A percentile compares a stretch with the other conserved stretches of the same genome.
Conservation (phyloP, 2,113 vertebrate genomes). For the Pipra filicauda region DNA sequence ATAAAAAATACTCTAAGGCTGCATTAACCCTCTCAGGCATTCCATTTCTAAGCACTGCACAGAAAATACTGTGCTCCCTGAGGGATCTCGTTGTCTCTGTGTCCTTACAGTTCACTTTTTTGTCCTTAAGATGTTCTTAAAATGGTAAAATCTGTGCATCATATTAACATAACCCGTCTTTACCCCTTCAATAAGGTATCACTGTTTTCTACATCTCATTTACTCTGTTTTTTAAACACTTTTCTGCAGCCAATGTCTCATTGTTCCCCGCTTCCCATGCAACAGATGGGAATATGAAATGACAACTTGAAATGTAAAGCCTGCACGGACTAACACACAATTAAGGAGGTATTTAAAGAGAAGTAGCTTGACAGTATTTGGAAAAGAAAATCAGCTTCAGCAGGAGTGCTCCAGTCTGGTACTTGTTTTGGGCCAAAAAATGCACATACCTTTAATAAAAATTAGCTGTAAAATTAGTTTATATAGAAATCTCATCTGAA, state of each 20-base stretch:
- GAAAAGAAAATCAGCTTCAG: background rate
- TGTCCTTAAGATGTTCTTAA: background rate
- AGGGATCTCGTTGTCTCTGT: background rate
- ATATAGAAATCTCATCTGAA: conserved; percentile 3
- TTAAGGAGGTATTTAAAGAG: conserved; percentile 51
- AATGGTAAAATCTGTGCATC: background rate
- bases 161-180: background rate
- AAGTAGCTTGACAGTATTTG: conserved; percentile 19
- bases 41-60: background rate
- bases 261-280: background rate
- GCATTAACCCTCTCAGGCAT: background rate
- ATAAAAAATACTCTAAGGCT: background rate
- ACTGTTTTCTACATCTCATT: background rate
- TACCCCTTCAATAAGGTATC: background rate
- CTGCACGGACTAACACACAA: background rate
- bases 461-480: conserved; percentile 9
- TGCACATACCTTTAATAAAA: background rate
- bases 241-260: background rate
- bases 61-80: background rate
- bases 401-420: background rate
- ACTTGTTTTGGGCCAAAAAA: background rate
- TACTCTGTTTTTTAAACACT: background rate
- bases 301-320: conserved; percentile 49
- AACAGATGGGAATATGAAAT: conserved; percentile 54
- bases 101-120: background rate